Evolutionary conservation across 2,797 vertebrate species (phyloP), one percentile per base, ranked within the genome.

Genomic region (Centroberyx gerrardi): DNA sequence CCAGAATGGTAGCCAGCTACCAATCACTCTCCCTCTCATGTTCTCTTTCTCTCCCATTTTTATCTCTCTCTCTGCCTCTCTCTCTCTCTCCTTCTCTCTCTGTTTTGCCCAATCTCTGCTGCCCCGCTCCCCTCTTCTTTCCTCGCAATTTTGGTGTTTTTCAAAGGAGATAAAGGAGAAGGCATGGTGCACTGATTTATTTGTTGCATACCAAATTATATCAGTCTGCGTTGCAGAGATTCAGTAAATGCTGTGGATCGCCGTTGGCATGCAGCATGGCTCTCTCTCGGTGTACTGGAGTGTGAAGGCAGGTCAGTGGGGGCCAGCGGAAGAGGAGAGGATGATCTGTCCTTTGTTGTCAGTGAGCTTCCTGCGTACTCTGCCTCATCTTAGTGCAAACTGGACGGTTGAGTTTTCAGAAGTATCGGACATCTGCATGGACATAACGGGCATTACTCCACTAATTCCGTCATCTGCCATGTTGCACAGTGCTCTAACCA

Each of bases 311-410:
- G 87, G 89, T 92, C 88, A 88, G 80, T 5, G n/a, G 61, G 68
- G 87, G 85, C 78, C 87, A 88, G 80, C 4, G 44, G 74, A 81
- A 80, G 78, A 88, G 42, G 72, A 87, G 76, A 84, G 76, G 84
- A 84, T 81, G 83, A 86, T 86, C 79, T 84, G 84, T 78, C 83
- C 87, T 92, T 70, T 87, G 83, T 89, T 92, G 84, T 90, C 88
- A 85, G 70, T 40, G 27, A 68, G 33, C 74, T 85, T 87, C 68
- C 76, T 87, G 72, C 56, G 69, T 56, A 72, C 72, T 80, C 56
- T 55, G 49, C 55, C 72, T 90, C 72, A 78, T 87, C 72, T 80
- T 64, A 83, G 88, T 78, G 71, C 74, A 84, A 76, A 83, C 46
- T 52, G 49, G 60, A 80, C n/a, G 55, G 31, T 65, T 78, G n/a